Base-by-base conservation (phyloP, 2,888 invertebrate genomes). In the Ernsta delagoae region DNA sequence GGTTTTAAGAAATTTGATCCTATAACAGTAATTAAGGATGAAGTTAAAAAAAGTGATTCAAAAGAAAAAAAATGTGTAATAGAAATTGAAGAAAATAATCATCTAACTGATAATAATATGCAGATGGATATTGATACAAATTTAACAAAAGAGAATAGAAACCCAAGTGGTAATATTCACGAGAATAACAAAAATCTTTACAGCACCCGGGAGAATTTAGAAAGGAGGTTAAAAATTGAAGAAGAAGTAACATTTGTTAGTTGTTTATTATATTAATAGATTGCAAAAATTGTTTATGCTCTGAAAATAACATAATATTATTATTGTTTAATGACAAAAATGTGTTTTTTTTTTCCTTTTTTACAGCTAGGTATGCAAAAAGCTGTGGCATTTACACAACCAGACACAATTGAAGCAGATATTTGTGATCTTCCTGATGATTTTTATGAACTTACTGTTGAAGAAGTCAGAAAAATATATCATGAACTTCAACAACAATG, bases 371-470 rank as follows among this genome's bases (percentile, higher is more conserved):
- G 97, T 59, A 94, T 95, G 70, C 95, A 97, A 73, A 96, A 96
- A 84, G 97, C 97, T 2, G 91, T 98, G 75, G 89, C 96, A 31
- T 98, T 96, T 83, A 95, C 95, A 71, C 95, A 95, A 79, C 94
- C 95, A 48, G 92, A 95, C 70, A 83, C 86, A 11, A 78, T 83
- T 75, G 90, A 95, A 64, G 82, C 92, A 67, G 94, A 94, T 41
- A 94, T 96, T 74, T 96, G 96, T 63, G 97, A 98, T 68, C 87
- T 96, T 48, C 96, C 97, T 0, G 98, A 98, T 86, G 97, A 97
- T 62, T 99, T 98, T 86, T 99, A 97, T 84, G 97, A 98, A 72
- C 87, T 98, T 54, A 97, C 97, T 1, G 94, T 97, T 56, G 95
- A 96, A 70, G 99, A 99, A 92, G 96, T 98, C 0, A 96, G 95